These are phyloP conservation scores for Melanotus villosus DNA, from an alignment of 2,888 invertebrate species.

Conservation along the genomic window DNA sequence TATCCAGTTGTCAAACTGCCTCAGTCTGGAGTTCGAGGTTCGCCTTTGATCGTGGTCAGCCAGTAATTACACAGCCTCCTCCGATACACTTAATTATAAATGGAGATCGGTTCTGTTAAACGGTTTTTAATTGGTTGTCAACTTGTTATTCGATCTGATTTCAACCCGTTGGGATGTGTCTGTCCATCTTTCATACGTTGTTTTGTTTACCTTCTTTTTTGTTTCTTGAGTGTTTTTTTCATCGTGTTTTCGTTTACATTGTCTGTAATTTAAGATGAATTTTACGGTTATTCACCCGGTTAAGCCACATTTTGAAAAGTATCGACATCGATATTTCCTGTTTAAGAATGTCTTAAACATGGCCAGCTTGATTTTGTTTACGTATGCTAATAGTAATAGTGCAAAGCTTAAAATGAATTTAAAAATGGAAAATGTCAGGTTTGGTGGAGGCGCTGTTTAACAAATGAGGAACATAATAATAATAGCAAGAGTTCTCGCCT, in stretches of 20 bases:
- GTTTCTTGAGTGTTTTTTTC: neutral
- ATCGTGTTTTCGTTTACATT: neutral
- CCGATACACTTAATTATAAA: constrained; percentile 67
- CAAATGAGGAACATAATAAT: too few relatives aligned
- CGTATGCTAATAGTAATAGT: too few relatives aligned
- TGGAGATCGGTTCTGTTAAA: constrained; percentile 64
- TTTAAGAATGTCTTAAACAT: too few relatives aligned
- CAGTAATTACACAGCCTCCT: constrained; percentile 65
- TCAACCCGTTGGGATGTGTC: constrained; percentile 42
- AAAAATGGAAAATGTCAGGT: too few relatives aligned
- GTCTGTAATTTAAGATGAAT: too few relatives aligned
- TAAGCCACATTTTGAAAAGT: too few relatives aligned
- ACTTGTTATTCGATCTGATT: constrained; percentile 62
- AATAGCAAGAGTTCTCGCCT: too few relatives aligned
- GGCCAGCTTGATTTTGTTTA: too few relatives aligned
- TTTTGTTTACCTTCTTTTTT: constrained; percentile 14
- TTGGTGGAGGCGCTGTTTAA: too few relatives aligned
- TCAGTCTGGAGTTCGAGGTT: constrained; percentile 53
- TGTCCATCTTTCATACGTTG: constrained; percentile 30
- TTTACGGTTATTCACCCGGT: too few relatives aligned
- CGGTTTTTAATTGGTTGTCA: constrained; percentile 67
- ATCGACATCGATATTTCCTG: too few relatives aligned
- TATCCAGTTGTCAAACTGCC: constrained; percentile 62
- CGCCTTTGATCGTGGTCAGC: constrained; percentile 62
- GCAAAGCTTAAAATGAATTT: too few relatives aligned